These are phyloP conservation scores for Amorpha juglandis DNA, from an alignment of 2,888 invertebrate genomes.

Conservation along the genomic window DNA sequence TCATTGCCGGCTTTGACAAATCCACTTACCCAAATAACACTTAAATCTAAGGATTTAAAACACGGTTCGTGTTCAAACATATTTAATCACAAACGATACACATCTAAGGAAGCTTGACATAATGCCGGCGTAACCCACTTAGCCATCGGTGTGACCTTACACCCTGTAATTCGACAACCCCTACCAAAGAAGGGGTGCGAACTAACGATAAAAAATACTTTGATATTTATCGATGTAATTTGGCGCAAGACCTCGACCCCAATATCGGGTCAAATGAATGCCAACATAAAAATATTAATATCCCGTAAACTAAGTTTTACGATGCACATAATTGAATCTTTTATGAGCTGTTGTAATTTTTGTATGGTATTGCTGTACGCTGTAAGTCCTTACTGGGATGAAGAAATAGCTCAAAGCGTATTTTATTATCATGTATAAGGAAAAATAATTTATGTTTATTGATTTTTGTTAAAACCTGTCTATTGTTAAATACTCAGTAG, in stretches of 20 bases:
- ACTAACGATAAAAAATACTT: conserved; percentile 60
- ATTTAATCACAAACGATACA: conserved; percentile 30
- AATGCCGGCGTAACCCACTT: conserved; percentile 32
- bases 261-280: conserved; percentile 63
- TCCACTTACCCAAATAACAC: too few species aligned
- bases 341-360: conserved; percentile 32
- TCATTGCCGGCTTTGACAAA: not conserved
- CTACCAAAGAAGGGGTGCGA: conserved; percentile 42
- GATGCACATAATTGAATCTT: conserved; percentile 36
- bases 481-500: too few species aligned
- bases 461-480: not conserved
- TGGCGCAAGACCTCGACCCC: conserved; percentile 59
- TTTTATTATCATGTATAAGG: too few species aligned
- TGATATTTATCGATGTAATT: conserved; percentile 67
- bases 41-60: too few species aligned
- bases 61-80: conserved; percentile 30
- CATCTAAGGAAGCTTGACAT: conserved; percentile 29
- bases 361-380: not conserved
- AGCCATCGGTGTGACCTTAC: conserved; percentile 40
- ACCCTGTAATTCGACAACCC: conserved; percentile 41
- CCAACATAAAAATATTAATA: conserved; percentile 41
- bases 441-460: too few species aligned
- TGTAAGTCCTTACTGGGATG: too few species aligned
- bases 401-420: too few species aligned
- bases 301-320: conserved; percentile 24